phyloP scores from a whole-genome alignment of 2,113 vertebrate genomes.

The Calypte anna region DNA sequence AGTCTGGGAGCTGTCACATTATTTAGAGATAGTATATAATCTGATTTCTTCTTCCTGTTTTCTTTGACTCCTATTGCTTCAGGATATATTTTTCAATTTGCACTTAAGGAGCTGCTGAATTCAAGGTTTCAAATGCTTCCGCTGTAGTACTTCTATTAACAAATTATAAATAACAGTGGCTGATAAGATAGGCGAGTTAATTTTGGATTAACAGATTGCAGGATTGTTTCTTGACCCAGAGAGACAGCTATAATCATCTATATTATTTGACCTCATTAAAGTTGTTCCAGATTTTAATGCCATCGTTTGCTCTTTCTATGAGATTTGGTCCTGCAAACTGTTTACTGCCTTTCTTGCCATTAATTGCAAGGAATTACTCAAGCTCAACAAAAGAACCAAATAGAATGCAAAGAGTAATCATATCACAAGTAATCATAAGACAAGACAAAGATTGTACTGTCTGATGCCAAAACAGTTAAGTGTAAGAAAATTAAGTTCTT shows the following conservation, averaged over 20 bases:
- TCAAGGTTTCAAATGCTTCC: not conserved
- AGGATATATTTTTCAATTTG: conserved; percentile 6
- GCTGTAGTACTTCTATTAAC: not conserved
- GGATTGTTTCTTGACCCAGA: not conserved
- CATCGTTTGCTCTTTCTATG: not conserved
- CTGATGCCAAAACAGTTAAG: not conserved
- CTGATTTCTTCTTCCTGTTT: not conserved
- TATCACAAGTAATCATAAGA: not conserved
- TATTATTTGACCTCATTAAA: not conserved
- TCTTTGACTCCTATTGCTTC: not conserved
- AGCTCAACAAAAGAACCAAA: not conserved
- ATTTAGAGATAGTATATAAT: not conserved
- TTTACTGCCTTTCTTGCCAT: not conserved
- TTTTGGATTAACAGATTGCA: not conserved
- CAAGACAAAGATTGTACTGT: not conserved
- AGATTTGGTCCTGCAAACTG: not conserved
- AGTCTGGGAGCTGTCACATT: not conserved
- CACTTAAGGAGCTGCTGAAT: not conserved
- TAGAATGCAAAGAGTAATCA: not conserved
- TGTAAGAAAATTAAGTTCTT: not conserved
- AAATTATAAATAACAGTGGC: not conserved
- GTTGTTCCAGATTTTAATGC: not conserved
- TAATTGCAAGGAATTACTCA: not conserved
- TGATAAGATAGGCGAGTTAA: not conserved
- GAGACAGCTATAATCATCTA: not conserved